These are phyloP conservation scores for Oreochromis grahami DNA, from an alignment of 2,797 vertebrate species.

Conservation along the genomic window DNA sequence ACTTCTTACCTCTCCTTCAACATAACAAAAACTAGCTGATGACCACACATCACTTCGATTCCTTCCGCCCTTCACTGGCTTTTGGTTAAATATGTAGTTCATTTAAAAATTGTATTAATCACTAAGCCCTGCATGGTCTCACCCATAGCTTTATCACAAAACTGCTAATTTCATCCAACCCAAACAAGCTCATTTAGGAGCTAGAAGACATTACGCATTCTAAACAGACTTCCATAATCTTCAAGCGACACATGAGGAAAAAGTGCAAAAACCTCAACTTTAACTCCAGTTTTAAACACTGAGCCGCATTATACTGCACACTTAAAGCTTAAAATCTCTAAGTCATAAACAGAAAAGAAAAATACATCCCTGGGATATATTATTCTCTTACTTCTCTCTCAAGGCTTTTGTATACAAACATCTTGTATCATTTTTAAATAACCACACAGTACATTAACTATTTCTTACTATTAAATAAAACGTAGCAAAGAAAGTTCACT, in stretches of 20 bases:
- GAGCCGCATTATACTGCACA: too few species aligned
- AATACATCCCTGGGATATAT: neutral
- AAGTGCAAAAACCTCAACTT: neutral
- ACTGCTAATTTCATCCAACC: neutral
- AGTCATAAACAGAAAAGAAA: neutral
- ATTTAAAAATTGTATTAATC: neutral
- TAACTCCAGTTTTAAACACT: too few species aligned
- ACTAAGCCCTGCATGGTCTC: neutral
- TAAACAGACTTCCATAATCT: neutral
- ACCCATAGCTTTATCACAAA: neutral
- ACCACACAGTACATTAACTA: neutral
- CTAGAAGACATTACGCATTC: neutral
- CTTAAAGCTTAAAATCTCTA: too few species aligned
- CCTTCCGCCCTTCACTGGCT: too few species aligned
- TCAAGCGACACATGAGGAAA: neutral
- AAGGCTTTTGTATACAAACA: neutral
- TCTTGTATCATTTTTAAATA: neutral
- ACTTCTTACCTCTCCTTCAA: neutral
- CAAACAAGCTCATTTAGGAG: neutral
- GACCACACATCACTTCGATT: neutral
- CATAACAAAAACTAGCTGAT: neutral
- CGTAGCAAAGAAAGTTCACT: fast-evolving
- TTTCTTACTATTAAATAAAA: neutral
- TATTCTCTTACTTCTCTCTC: neutral
- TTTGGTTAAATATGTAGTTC: neutral